Conservation (phyloP, 92 coral and sea anemone genomes). For the Ricordea florida region DNA sequence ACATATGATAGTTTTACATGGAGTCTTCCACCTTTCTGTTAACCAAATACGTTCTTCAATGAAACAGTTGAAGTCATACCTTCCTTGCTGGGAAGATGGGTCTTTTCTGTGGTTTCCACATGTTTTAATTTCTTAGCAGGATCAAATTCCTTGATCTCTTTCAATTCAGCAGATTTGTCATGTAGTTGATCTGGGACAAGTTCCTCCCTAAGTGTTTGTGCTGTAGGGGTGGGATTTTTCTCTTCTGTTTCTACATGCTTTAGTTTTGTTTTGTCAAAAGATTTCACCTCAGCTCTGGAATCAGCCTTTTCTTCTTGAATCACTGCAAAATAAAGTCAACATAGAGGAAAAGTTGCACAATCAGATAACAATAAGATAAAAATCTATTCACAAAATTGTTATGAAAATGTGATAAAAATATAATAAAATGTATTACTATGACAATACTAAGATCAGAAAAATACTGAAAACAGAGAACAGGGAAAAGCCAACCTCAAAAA, state of each 20-base stretch:
- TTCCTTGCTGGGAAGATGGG: slow-evolving; percentile 72
- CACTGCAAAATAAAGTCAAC: slow-evolving; percentile 1
- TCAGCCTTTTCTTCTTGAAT: slow-evolving; percentile 67
- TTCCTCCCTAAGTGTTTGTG: slow-evolving; percentile 35
- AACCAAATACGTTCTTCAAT: background rate
- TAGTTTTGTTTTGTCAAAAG: slow-evolving; percentile 77
- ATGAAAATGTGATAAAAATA: too few relatives aligned
- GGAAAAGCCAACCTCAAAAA: too few relatives aligned
- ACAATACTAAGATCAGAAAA: too few relatives aligned
- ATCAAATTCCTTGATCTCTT: slow-evolving; percentile 67
- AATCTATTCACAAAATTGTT: too few relatives aligned
- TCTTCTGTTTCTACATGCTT: slow-evolving; percentile 79
- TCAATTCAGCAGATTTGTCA: slow-evolving; percentile 59
- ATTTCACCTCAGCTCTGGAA: slow-evolving; percentile 78
- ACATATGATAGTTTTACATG: too few relatives aligned
- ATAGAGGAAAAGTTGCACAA: background rate
- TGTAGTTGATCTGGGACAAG: slow-evolving; percentile 51
- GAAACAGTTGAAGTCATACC: slow-evolving; percentile 20
- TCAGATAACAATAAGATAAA: background rate
- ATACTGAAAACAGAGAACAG: too few relatives aligned
- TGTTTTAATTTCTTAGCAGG: slow-evolving; percentile 66
- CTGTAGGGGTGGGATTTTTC: slow-evolving; percentile 73
- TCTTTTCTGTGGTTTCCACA: slow-evolving; percentile 74
- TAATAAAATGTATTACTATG: too few relatives aligned
- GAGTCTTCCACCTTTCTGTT: background rate